phyloP scores from a whole-genome alignment of 2,797 vertebrate genomes.

The Hephaestus fuliginosus region DNA sequence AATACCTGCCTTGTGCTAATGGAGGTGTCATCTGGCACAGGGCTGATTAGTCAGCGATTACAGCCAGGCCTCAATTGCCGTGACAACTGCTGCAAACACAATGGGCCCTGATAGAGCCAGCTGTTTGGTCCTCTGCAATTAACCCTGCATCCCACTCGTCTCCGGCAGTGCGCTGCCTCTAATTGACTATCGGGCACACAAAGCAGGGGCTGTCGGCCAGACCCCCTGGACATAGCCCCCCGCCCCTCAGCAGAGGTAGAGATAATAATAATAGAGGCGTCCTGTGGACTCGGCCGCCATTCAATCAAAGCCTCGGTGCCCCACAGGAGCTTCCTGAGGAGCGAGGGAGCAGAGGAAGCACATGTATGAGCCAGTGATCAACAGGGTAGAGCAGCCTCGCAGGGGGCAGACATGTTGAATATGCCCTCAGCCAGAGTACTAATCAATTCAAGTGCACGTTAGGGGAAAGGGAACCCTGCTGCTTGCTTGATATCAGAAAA shows the following conservation, averaged over 20 bases:
- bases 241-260: slow-evolving; percentile 77
- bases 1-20: slow-evolving; percentile 86
- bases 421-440: slow-evolving; percentile 82
- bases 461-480: slow-evolving; percentile 80
- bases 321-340: slow-evolving; percentile 82
- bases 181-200: slow-evolving; percentile 88
- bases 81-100: slow-evolving; percentile 88
- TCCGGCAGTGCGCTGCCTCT: slow-evolving; percentile 81
- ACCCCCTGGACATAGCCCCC: slow-evolving; percentile 83
- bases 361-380: slow-evolving; percentile 80
- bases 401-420: slow-evolving; percentile 84
- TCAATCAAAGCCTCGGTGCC: slow-evolving; percentile 82
- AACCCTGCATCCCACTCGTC: slow-evolving; percentile 87
- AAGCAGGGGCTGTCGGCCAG: slow-evolving; percentile 83
- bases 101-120: slow-evolving; percentile 87
- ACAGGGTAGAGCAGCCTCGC: slow-evolving; percentile 78
- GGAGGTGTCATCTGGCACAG: slow-evolving; percentile 85
- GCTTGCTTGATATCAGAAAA: slow-evolving; percentile 82
- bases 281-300: slow-evolving; percentile 84
- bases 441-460: slow-evolving; percentile 85
- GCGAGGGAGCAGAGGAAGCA: slow-evolving; percentile 73
- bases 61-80: slow-evolving; percentile 84
- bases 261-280: slow-evolving; percentile 87
- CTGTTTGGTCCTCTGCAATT: slow-evolving; percentile 89
- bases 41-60: slow-evolving; percentile 90